Evolutionary conservation across 2,797 vertebrate species (phyloP), one percentile per base, ranked within the genome.

Genomic region (Enteromius radiatus): DNA sequence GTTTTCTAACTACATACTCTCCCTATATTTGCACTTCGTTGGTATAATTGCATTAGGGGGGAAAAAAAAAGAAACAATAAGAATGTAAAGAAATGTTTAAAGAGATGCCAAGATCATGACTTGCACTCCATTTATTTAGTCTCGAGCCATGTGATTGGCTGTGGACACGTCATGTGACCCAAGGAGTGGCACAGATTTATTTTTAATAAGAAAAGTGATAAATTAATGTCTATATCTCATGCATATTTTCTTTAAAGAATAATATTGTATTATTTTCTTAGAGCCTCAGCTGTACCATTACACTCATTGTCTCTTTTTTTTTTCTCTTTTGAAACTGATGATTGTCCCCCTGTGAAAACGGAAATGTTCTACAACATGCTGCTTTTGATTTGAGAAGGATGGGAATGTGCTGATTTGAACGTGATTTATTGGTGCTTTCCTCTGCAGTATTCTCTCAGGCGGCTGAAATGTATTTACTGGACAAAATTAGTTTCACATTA

Each of bases 1-100:
- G 67, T 77, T 76, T 63, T 77, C 59, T 26, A n/a, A 41, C 59
- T 31, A 80, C 71, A 86, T 71, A 26, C 76, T 19, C 28, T 67
- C 68, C 36, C 11, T 81, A 41, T 33, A 71, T 82, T 33, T 77
- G 78, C 68, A 70, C 67, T 54, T 59, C 31, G 73, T 86, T 14
- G 59, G 45, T 69, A 59, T 33, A 76, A 76, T 80, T 69, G 49
- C 45, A 59, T 77, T 80, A 71, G 23, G 7, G 36, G 33, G 3
- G 5, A n/a, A 17, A 47, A 71, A 64, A 70, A 21, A 31, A 11
- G 2, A 19, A 71, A 31, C 4, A 5, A 9, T 7, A 61, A 74
- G 36, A 14, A 75, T 19, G 63, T 56, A 28, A 45, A 59, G 31
- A 61, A 14, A 21, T 74, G 59, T 61, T 52, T 33, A 61, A 38